A percentile compares a stretch with the other conserved stretches of the same genome.
Evolutionary conservation across 2,113 vertebrate genomes (phyloP).

Genomic region (Anoura caudifer): DNA sequence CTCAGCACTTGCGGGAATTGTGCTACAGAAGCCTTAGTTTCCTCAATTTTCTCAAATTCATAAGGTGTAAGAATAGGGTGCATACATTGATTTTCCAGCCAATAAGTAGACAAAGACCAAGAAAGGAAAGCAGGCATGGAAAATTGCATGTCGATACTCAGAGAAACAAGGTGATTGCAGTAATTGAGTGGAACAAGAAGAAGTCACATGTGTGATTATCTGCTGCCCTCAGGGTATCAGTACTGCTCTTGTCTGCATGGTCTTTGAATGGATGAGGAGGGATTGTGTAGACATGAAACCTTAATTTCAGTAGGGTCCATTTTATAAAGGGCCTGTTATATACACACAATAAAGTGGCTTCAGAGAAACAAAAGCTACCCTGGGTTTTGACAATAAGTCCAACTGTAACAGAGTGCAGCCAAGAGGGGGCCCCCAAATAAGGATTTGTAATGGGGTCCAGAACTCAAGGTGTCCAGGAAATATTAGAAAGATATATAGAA

Average conservation of each 20-base stretch:
- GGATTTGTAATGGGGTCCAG: too few species aligned
- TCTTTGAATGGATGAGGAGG: neutral
- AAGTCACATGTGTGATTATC: slow-evolving; percentile 52
- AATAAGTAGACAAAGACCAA: slow-evolving; percentile 68
- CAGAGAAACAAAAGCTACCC: neutral
- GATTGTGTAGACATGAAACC: neutral
- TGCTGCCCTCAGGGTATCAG: neutral
- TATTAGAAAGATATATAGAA: too few species aligned
- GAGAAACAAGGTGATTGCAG: slow-evolving; percentile 48
- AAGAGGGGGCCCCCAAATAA: too few species aligned
- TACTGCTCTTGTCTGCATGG: neutral
- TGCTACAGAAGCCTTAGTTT: neutral
- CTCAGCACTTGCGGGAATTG: neutral
- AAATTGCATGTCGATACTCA: slow-evolving; percentile 63
- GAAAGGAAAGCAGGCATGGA: slow-evolving; percentile 65
- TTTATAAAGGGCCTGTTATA: neutral
- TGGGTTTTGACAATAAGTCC: neutral
- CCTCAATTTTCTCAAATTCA: slow-evolving; percentile 64
- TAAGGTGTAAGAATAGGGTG: slow-evolving; percentile 50
- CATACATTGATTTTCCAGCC: slow-evolving; percentile 71
- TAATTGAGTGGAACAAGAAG: slow-evolving; percentile 63
- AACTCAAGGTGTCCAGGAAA: too few species aligned
- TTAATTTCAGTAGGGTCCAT: neutral
- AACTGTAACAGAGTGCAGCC: too few species aligned
- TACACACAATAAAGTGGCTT: neutral